A percentile compares a stretch with the other conserved stretches of the same genome.
These are phyloP conservation scores for Brachionus paranguensis DNA, from an alignment of 1,140 invertebrate species.

Conservation along the genomic window DNA sequence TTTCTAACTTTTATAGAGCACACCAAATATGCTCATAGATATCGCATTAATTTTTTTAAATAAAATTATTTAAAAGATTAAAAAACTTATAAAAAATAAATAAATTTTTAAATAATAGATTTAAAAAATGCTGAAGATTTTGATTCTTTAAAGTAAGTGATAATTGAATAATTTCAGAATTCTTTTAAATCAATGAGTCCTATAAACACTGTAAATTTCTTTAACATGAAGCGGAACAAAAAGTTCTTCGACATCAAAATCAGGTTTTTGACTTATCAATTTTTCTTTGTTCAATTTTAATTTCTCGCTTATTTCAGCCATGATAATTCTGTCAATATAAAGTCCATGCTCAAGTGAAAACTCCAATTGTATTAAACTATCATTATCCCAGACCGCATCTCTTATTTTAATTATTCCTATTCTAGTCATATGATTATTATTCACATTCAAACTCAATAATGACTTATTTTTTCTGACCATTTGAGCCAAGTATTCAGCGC, in stretches of 20 bases:
- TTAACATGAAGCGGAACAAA: conserved; percentile 12
- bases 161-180: no score
- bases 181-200: conserved; percentile 18
- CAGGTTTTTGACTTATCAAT: neutral
- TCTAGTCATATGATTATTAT: conserved; percentile 11
- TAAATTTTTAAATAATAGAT: no score
- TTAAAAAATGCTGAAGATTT: neutral
- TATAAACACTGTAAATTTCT: conserved; percentile 36
- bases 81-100: no score
- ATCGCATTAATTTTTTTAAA: no score
- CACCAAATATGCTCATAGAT: no score
- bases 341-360: neutral
- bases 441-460: neutral
- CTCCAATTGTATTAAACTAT: neutral
- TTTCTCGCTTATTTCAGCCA: neutral
- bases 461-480: neutral
- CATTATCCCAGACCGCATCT: neutral
- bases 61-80: no score
- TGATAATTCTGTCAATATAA: neutral
- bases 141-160: no score
- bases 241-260: neutral
- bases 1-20: no score
- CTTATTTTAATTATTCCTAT: neutral
- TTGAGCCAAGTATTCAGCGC: neutral
- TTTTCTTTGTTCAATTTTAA: neutral